phyloP scores from a whole-genome alignment of 2,797 vertebrate genomes.

The Oreonectes daqikongensis region DNA sequence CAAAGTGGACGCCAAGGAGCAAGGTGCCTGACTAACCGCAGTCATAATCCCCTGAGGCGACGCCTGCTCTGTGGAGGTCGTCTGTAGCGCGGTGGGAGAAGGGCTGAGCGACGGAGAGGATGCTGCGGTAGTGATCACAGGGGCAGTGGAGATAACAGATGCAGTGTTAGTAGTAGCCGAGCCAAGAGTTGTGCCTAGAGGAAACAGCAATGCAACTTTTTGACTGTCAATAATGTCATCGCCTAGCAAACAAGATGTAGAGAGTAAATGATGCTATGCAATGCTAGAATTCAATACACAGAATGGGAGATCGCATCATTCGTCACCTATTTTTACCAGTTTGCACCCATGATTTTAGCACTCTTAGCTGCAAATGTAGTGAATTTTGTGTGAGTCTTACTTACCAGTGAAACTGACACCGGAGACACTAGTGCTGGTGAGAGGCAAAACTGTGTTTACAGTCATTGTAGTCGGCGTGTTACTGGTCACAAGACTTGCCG shows the following conservation, averaged over 20 bases:
- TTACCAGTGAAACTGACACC: conserved; percentile 89
- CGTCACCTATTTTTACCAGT: no score
- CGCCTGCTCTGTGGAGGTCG: conserved; percentile 73
- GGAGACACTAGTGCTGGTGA: conserved; percentile 90
- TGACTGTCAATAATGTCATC: not conserved
- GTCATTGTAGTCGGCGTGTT: conserved; percentile 94
- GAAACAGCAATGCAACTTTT: not conserved
- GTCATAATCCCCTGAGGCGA: conserved; percentile 52
- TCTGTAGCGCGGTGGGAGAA: conserved; percentile 77
- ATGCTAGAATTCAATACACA: no score
- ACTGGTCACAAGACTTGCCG: conserved; percentile 97
- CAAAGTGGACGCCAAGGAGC: conserved; percentile 82
- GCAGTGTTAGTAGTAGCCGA: conserved; percentile 85
- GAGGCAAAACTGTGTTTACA: conserved; percentile 93
- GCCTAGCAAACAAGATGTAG: not conserved
- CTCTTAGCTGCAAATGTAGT: no score
- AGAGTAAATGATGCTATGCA: no score
- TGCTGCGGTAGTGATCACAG: conserved; percentile 81
- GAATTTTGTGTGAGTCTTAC: conserved; percentile 4
- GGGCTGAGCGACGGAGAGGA: conserved; percentile 89
- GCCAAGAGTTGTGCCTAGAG: conserved; percentile 83
- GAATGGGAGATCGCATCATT: no score
- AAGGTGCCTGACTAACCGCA: conserved; percentile 83
- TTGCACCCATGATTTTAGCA: no score
- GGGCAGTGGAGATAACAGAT: conserved; percentile 93